These are phyloP conservation scores for Murina feae DNA, from an alignment of 2,113 vertebrate species.

Conservation along the genomic window DNA sequence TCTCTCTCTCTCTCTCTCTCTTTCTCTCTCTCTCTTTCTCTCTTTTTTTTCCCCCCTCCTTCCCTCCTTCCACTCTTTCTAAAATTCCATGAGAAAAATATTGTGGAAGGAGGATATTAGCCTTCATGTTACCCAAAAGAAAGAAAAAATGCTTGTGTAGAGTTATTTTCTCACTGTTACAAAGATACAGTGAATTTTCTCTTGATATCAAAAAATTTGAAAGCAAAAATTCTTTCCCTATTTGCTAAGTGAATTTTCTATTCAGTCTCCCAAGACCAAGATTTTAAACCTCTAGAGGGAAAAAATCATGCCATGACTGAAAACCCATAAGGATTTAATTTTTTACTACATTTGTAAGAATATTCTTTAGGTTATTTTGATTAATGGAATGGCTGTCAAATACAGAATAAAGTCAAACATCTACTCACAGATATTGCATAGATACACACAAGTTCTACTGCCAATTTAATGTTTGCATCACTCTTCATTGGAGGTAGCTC, in stretches of 20 bases:
- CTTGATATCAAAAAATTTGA: background rate
- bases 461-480: background rate
- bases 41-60: too few relatives aligned
- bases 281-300: background rate
- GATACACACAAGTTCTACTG: background rate
- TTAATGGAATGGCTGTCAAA: slow-evolving; percentile 42
- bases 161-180: background rate
- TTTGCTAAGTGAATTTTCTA: background rate
- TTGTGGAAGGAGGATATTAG: too few relatives aligned
- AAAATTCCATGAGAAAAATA: too few relatives aligned
- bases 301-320: background rate
- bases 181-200: slow-evolving; percentile 36
- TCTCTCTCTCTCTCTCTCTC: too few relatives aligned
- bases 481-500: background rate
- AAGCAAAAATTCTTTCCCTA: background rate
- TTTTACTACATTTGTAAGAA: background rate
- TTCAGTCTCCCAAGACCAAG: background rate
- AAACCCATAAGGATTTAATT: background rate
- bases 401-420: slow-evolving; percentile 48
- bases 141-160: background rate
- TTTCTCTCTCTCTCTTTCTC: too few relatives aligned
- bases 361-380: slow-evolving; percentile 52
- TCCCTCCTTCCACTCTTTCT: too few relatives aligned
- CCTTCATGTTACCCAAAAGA: background rate
- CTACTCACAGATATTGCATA: slow-evolving; percentile 13